These are phyloP conservation scores for Epizoanthus stellaris DNA, from an alignment of 92 coral and sea anemone genomes.

Conservation along the genomic window DNA sequence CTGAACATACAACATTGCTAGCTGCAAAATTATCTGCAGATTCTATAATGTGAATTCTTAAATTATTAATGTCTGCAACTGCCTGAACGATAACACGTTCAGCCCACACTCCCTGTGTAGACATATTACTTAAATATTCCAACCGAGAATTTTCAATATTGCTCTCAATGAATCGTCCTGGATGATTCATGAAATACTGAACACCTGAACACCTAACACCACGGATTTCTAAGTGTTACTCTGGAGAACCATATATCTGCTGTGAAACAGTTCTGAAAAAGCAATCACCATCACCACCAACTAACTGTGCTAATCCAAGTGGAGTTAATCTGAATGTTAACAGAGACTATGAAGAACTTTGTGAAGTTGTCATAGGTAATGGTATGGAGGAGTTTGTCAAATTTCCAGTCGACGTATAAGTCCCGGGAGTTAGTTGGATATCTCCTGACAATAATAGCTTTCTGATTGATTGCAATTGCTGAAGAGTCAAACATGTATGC, in stretches of 20 bases:
- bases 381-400: no score
- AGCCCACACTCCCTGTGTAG: conserved; percentile 38
- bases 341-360: no score
- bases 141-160: conserved; percentile 39
- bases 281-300: neutral
- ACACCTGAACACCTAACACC: conserved; percentile 9
- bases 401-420: no score
- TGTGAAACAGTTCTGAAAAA: conserved; percentile 42
- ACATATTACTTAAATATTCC: conserved; percentile 37
- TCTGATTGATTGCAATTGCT: no score
- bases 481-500: no score
- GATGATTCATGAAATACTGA: conserved; percentile 33
- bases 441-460: no score
- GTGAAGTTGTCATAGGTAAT: no score
- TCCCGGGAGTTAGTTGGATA: no score
- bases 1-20: conserved; percentile 42
- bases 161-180: conserved; percentile 42
- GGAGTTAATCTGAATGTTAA: no score
- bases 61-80: conserved; percentile 40
- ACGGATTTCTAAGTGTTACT: conserved; percentile 23
- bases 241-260: conserved; percentile 52
- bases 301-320: no score
- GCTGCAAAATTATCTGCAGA: conserved; percentile 46
- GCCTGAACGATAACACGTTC: conserved; percentile 56
- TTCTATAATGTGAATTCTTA: conserved; percentile 45